Base-by-base conservation (phyloP, 2,113 vertebrate species). In the Takifugu flavidus region DNA sequence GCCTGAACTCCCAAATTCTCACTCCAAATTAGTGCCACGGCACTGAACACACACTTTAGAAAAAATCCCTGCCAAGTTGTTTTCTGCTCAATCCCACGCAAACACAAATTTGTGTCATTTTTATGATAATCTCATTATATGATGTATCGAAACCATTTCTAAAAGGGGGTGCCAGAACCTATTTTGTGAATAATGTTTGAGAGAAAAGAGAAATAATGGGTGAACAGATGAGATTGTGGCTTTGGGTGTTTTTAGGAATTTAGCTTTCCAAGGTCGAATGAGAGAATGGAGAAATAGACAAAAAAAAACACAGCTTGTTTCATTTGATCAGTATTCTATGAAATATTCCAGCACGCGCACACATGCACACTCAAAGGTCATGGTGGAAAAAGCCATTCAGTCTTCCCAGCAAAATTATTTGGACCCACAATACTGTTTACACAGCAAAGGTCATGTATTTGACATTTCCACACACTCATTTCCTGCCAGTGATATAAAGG, bases 341-440 rank as follows among this genome's bases (percentile, higher is more conserved):
- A 15, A 5, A 26, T 56, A 3, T 39, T 4, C 34, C 34, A 10
- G 2, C 15, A 49, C 28, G 15, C 25, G 27, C 65, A 53, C 47
- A 34, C 27, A 53, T 11, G 53, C n/a, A 39, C 39, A 45, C 54
- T 50, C n/a, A 52, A 56, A 57, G 58, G 12, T 15, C 50, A 69
- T 34, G 6, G 58, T 77, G 75, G 79, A 86, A 82, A 79, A 26
- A 50, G 63, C 14, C n/a, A 49, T 47, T 63, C 54, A 45, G 50
- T 27, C 45, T 3, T 70, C 31, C 20, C 55, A 29, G 56, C 55
- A 8, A 43, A 29, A 56, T 55, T 62, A 25, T 55, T 43, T 68
- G 54, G 45, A 49, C 51, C 34, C 34, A 64, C 68, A 67, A 31
- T 51, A 4, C 10, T 75, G 78, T 82, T 79, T 71, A 63, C 66